Evolutionary conservation across 2,113 vertebrate species (phyloP), one percentile per base, ranked within the genome.

Genomic region (Tetrax tetrax): DNA sequence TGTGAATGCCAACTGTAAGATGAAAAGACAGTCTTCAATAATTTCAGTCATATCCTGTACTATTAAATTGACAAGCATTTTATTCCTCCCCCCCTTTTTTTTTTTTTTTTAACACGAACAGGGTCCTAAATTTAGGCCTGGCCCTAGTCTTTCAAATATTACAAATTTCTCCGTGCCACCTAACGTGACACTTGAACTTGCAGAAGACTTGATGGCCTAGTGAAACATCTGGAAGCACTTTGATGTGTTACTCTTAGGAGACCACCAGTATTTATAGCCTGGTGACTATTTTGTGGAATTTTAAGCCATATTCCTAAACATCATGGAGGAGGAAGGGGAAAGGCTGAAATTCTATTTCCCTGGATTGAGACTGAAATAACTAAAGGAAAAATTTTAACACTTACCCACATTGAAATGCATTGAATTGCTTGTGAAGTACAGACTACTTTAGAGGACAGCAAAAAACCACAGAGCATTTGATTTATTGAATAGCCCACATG

Each of bases 1-100:
- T 12, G 3, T 61, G 33, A 59, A 37, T 59, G 15, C 7, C 37
- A 63, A 37, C 14, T 65, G 7, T 54, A 63, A 66, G 33, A 2
- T 70, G 47, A 70, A 83, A 91, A 87, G 13, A 61, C 1, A 13
- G 14, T 45, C n/a, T 83, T 31, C 17, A 38, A 1, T 16, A 45
- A 27, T 22, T 91, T 83, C 37, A 28, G 10, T 66, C 17, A 29
- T 7, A 45, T 50, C 24, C 10, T 11, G 4, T 54, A 56, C 18
- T 33, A 22, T 37, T 51, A 57, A 84, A 50, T 76, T 47, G 31
- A 29, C 25, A 50, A 24, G 4, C 0, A 10, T 47, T 83, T 54
- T 3, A 31, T 3, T 41, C 5, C 17, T 21, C 8, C 19, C 7
- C n/a, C n/a, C n/a, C n/a, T n/a, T n/a, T n/a, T n/a, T n/a, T n/a